Evolutionary conservation across 2,113 vertebrate genomes (phyloP).

Genomic region (Pomatorhinus ruficollis): DNA sequence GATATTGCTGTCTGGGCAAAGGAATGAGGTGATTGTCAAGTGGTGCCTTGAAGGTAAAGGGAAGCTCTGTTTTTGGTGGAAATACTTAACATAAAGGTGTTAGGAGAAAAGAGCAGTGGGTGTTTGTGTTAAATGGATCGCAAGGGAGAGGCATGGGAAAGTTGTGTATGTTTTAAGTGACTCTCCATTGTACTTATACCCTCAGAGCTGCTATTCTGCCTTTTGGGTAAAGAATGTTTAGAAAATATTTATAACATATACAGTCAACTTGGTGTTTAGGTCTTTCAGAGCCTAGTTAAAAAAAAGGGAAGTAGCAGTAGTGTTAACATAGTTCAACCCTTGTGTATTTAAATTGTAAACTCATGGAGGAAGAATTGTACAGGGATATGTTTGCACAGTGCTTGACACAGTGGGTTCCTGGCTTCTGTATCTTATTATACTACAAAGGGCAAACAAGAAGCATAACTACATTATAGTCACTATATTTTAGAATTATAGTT

Average conservation of each 20-base stretch:
- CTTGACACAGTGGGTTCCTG: not conserved
- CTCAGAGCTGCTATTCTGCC: constrained; percentile 10
- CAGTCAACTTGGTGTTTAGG: constrained; percentile 31
- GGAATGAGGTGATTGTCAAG: not conserved
- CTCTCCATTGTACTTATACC: not conserved
- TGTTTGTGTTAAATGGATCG: not conserved
- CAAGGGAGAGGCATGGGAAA: constrained; percentile 9
- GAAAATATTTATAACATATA: constrained; percentile 49
- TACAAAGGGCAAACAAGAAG: constrained; percentile 19
- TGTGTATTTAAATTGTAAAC: constrained; percentile 48
- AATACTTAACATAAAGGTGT: not conserved
- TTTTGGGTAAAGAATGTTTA: constrained; percentile 39
- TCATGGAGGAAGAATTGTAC: not conserved
- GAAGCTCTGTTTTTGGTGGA: not conserved
- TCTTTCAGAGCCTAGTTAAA: constrained; percentile 6
- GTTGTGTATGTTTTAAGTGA: not conserved
- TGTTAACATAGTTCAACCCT: constrained; percentile 31
- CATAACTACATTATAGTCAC: not conserved
- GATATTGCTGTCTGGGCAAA: not conserved
- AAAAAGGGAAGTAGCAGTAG: constrained; percentile 5
- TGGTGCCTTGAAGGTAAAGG: not conserved
- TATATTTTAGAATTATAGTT: constrained; percentile 36
- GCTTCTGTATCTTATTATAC: constrained; percentile 47
- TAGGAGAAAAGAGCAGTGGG: not conserved
- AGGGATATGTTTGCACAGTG: not conserved